Percentiles rank a stretch among this genome's conserved stretches.
These are phyloP conservation scores for Thalassoma bifasciatum DNA, from an alignment of 2,113 vertebrate species.

Conservation along the genomic window DNA sequence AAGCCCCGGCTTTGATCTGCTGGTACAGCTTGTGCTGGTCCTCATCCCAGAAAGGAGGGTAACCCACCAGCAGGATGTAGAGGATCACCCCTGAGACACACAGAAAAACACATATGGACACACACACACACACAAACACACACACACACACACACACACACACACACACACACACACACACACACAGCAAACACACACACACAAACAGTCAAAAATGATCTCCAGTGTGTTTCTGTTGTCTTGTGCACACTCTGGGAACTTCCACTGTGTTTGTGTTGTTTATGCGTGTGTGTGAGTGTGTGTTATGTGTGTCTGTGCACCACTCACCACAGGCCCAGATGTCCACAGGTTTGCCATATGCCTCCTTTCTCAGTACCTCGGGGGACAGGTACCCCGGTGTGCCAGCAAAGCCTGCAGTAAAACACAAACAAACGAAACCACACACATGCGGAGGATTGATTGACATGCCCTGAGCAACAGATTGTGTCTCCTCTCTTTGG, in stretches of 20 bases:
- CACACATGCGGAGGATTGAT: constrained; percentile 20
- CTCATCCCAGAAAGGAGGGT: constrained; percentile 98
- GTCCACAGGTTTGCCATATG: too few species aligned
- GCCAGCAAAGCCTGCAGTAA: constrained; percentile 88
- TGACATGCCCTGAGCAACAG: constrained; percentile 8
- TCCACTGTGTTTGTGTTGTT: constrained; percentile 6
- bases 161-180: constrained; percentile 20
- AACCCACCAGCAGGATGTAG: constrained; percentile 97
- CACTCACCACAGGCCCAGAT: too few species aligned
- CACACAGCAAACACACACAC: background rate
- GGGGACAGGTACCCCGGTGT: too few species aligned
- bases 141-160: constrained; percentile 54
- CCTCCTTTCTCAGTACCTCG: too few species aligned
- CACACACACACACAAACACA: constrained; percentile 15
- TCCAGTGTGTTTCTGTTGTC: constrained; percentile 7
- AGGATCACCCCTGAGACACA: constrained; percentile 92
- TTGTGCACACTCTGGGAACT: constrained; percentile 17
- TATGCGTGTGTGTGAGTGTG: background rate
- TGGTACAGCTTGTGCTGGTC: constrained; percentile 99
- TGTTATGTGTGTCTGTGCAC: constrained; percentile 9
- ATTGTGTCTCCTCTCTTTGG: constrained; percentile 1
- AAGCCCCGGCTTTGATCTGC: constrained; percentile 98
- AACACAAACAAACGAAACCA: constrained; percentile 5
- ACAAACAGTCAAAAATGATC: constrained; percentile 4
- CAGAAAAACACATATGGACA: constrained; percentile 38